Percentiles rank a stretch among this genome's conserved stretches.
phyloP scores from a whole-genome alignment of 2,113 vertebrate genomes.

The Carassius carassius region DNA sequence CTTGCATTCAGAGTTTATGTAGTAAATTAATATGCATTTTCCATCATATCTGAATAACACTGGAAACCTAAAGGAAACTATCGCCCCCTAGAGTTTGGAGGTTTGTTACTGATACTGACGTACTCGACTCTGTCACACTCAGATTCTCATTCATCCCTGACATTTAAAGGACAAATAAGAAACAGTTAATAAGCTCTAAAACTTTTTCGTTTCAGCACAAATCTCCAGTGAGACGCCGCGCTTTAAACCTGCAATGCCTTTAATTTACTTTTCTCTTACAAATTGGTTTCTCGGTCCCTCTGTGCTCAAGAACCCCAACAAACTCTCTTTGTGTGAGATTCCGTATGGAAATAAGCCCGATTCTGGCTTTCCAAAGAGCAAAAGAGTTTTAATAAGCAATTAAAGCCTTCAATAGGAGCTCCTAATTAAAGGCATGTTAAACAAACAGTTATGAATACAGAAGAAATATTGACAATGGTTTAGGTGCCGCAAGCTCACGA shows the following conservation, averaged over 20 bases:
- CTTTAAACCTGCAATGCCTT: constrained; percentile 23
- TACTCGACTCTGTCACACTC: neutral
- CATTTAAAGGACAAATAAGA: neutral
- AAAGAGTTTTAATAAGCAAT: constrained; percentile 55
- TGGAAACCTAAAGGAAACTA: neutral
- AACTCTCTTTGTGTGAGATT: constrained; percentile 32
- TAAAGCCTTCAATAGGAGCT: constrained; percentile 52
- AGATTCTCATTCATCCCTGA: neutral
- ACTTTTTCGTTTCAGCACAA: constrained; percentile 25
- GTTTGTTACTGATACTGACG: neutral
- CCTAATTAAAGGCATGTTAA: constrained; percentile 53
- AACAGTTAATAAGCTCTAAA: constrained; percentile 31
- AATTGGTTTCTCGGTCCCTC: constrained; percentile 42
- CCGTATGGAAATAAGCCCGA: constrained; percentile 24
- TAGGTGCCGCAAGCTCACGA: constrained; percentile 13
- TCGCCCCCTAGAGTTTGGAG: neutral
- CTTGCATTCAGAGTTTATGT: neutral
- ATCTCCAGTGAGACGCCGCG: constrained; percentile 23
- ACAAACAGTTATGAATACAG: constrained; percentile 48
- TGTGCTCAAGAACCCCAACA: constrained; percentile 14
- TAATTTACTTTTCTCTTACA: constrained; percentile 44
- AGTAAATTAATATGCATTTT: neutral
- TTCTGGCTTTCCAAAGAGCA: constrained; percentile 27
- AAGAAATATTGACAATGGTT: constrained; percentile 31
- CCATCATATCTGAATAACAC: neutral